Evolutionary conservation across 2,888 invertebrate species (phyloP), one percentile per base, ranked within the genome.

Genomic region (Habroteleia sp.): DNA sequence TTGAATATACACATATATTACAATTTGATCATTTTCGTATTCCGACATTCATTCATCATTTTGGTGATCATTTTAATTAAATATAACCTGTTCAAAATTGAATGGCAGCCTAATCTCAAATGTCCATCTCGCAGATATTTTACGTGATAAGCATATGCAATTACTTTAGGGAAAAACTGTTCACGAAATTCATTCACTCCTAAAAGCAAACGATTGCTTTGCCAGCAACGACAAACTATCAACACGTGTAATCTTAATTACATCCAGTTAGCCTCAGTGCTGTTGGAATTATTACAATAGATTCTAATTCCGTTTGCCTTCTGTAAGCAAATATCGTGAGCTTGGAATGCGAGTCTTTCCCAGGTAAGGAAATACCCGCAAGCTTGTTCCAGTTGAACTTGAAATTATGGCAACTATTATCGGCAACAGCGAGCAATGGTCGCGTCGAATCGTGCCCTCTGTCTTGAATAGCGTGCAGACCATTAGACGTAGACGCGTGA

Each of bases 401-500:
- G 10, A 14, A 65, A 71, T 39, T 46, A 56, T 33, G 37, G 29
- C 25, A 23, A 27, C 42, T 37, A 56, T 72, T 72, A 72, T 72
- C 56, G 63, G 23, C 44, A 63, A 63, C 46, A 50, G 58, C 41
- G n/a, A 56, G 56, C 42, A 42, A 33, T 54, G 42, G 35, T 50
- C 62, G 50, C 56, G 31, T 29, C 29, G 44, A 52, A 41, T 62
- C 13, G 56, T 42, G 52, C 16, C 42, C 39, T 13, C 33, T 72
- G 56, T 65, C 58, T 33, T 44, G 50, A 58, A 50, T 65, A 44
- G 65, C 58, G 48, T 39, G 50, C 23, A 33, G 50, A 29, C 65
- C 52, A 72, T 65, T 63, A 63, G 31, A 6, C 65, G 42, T 46
- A 50, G 46, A 46, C 50, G 48, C 52, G 63, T 56, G 58, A 48